A percentile compares a stretch with the other conserved stretches of the same genome.
phyloP scores from a whole-genome alignment of 2,113 vertebrate species.

The Gasterosteus aculeatus region DNA sequence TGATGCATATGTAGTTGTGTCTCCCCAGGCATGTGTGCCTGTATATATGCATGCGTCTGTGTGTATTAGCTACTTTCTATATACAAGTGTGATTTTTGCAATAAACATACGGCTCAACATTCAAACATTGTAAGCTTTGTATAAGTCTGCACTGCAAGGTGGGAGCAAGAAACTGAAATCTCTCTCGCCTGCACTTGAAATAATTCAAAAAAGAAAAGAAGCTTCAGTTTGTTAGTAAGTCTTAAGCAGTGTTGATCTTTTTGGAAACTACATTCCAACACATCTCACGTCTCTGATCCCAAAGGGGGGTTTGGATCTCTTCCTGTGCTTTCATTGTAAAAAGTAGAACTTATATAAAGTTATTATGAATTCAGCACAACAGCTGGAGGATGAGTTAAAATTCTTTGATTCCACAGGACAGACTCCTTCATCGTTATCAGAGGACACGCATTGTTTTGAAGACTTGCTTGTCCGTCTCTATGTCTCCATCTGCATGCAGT shows the following conservation, averaged over 20 bases:
- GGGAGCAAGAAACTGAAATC: not conserved
- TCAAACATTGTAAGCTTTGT: no score
- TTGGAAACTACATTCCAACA: slow-evolving; percentile 23
- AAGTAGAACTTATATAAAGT: slow-evolving; percentile 58
- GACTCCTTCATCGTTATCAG: slow-evolving; percentile 60
- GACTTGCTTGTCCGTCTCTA: slow-evolving; percentile 8
- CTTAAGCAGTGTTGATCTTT: slow-evolving; percentile 7
- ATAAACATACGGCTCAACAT: no score
- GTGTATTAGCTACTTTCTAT: slow-evolving; percentile 22
- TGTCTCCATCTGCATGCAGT: slow-evolving; percentile 16
- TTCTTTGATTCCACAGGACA: slow-evolving; percentile 56
- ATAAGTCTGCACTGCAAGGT: no score
- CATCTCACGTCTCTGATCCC: slow-evolving; percentile 48
- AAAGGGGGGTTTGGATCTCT: slow-evolving; percentile 27
- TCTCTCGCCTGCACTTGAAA: not conserved
- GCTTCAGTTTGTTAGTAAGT: slow-evolving; percentile 19
- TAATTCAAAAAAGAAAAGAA: not conserved
- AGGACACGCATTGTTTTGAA: slow-evolving; percentile 46
- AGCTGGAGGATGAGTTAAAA: slow-evolving; percentile 55
- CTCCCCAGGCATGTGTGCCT: slow-evolving; percentile 16
- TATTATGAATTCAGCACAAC: slow-evolving; percentile 63
- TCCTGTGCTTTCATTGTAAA: slow-evolving; percentile 41
- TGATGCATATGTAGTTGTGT: slow-evolving; percentile 26
- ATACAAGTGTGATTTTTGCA: not conserved
- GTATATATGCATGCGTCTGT: not conserved